Base-by-base conservation (phyloP, 1,140 invertebrate genomes). In the Pseudomyrmex gracilis region DNA sequence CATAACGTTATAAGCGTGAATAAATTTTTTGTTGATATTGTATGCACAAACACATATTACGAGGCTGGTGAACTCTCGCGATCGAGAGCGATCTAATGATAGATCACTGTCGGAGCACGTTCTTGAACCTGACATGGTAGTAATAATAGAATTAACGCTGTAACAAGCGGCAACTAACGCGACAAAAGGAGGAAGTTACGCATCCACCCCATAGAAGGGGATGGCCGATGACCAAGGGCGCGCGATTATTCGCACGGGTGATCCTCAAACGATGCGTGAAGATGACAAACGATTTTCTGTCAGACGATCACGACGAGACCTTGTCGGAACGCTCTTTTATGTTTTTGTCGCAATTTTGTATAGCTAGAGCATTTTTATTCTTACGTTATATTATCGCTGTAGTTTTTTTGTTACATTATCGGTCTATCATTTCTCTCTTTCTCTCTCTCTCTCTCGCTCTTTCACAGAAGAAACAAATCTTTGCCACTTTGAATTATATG, bases 121-220 rank as follows among this genome's bases (percentile, higher is more conserved):
- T 74, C 87, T 89, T 89, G 87, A 89, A 89, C 87, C 73, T 89
- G 87, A 70, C 10, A 55, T n/a, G 34, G 63, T 82, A 80, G 45
- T 89, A 89, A 89, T 89, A 89, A 88, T 88, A 88, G 87, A 88
- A 88, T 88, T 73, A 55, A 80, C 51, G 67, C 73, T 73, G 71
- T 88, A 78, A 85, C 78, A 83, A 88, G 63, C 73, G 58, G 45
- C 34, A n/a, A 22, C 45, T 61, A 77, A 67, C n/a, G 12, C 49
- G 51, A 60, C 58, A 55, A 64, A 76, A 51, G 34, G 60, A 83
- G 53, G 47, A 58, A 67, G 63, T 87, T 86, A 83, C 49, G 80
- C 51, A 60, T 22, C 24, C 34, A 77, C n/a, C 60, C 47, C 24
- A 43, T 49, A 58, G 51, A 53, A 73, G 49, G 67, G 77, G 34